phyloP scores from a whole-genome alignment of 2,888 invertebrate genomes.

The Rhyacophila evoluta region DNA sequence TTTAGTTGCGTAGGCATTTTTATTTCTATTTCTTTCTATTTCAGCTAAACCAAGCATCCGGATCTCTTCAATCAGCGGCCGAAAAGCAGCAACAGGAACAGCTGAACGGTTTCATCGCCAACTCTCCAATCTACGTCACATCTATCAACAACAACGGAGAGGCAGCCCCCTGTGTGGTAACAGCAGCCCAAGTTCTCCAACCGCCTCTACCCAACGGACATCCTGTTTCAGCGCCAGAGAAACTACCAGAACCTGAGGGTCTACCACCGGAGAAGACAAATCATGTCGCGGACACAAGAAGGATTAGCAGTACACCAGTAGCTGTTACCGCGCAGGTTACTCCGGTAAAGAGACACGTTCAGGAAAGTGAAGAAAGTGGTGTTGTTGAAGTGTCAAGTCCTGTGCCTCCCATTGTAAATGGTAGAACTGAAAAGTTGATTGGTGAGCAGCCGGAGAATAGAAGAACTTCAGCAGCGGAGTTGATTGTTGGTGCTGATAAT shows the following conservation, averaged over 20 bases:
- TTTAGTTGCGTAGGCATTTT: too few relatives aligned
- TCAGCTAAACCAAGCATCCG: slow-evolving; percentile 75
- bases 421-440: slow-evolving; percentile 80
- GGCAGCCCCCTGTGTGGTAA: slow-evolving; percentile 67
- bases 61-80: slow-evolving; percentile 65
- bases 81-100: slow-evolving; percentile 67
- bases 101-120: slow-evolving; percentile 85
- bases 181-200: slow-evolving; percentile 67
- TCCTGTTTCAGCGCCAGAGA: slow-evolving; percentile 57
- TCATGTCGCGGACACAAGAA: slow-evolving; percentile 36
- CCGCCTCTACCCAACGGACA: slow-evolving; percentile 64
- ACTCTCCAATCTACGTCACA: slow-evolving; percentile 86
- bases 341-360: slow-evolving; percentile 26
- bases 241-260: slow-evolving; percentile 20
- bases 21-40: too few relatives aligned
- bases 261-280: slow-evolving; percentile 7
- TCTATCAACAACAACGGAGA: slow-evolving; percentile 74
- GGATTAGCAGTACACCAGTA: slow-evolving; percentile 43
- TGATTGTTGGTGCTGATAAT: slow-evolving; percentile 70
- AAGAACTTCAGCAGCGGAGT: slow-evolving; percentile 72
- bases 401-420: slow-evolving; percentile 66
- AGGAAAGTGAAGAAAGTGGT: slow-evolving; percentile 56
- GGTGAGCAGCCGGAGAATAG: slow-evolving; percentile 74
- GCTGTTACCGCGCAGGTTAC: slow-evolving; percentile 60
- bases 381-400: slow-evolving; percentile 58